Evolutionary conservation across 2,113 vertebrate genomes (phyloP), one percentile per base, ranked within the genome.

Genomic region (Acanthisitta chloris): DNA sequence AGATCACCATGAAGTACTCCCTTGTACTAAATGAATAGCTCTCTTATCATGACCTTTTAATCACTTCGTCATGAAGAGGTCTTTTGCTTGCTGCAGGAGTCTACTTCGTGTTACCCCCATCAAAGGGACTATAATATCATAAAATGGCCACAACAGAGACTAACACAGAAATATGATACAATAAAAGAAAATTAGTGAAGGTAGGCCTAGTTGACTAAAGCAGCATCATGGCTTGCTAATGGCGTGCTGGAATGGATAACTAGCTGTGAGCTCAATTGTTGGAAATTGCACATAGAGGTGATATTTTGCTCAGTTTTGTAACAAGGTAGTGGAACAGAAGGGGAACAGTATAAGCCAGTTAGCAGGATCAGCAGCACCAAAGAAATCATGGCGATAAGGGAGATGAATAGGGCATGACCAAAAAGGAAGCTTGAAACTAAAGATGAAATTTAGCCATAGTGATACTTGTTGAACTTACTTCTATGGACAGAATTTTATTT

Each of bases 31-130:
- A 94, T 96, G 95, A 97, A 89, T 94, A 96, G 67, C 74, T 92
- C 79, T 94, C 82, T 91, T 96, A 92, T 57, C 86, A 28, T 94
- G 96, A 96, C 96, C 94, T 97, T 88, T 90, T 96, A 95, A 96
- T 95, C 67, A 40, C 81, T 92, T 69, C 26, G 24, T 95, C 91
- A 52, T 72, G 84, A 77, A 96, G 91, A 92, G 76, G 94, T 92
- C 88, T 93, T 94, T 96, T 62, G 65, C 92, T 92, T 89, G 59
- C 86, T 92, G 43, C 54, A 82, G 88, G 69, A 94, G 57, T 69
- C 86, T 94, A 66, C 92, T 95, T 94, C 86, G 80, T 90, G 71
- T 74, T 91, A 84, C 45, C 94, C 17, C 66, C 9, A 1, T 87
- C 89, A 95, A 85, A 97, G 38, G 65, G 69, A 40, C 61, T 82